These are phyloP conservation scores for Melanerpes formicivorus DNA, from an alignment of 2,113 vertebrate genomes.

Conservation along the genomic window DNA sequence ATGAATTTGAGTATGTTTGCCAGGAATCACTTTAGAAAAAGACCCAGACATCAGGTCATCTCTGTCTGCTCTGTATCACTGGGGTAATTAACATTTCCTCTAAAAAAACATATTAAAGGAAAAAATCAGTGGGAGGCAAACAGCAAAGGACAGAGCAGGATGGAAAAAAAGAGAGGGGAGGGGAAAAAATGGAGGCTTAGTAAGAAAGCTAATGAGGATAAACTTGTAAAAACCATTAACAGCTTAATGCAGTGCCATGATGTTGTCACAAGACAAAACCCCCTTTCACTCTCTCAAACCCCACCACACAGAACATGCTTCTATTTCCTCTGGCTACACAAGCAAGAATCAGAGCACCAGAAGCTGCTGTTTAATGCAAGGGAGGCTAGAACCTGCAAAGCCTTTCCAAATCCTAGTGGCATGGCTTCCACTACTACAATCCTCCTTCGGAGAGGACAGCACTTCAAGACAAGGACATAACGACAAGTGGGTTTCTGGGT, in stretches of 20 bases:
- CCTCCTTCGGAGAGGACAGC: not conserved
- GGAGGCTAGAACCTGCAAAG: not conserved
- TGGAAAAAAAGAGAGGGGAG: not conserved
- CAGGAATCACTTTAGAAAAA: constrained; percentile 63
- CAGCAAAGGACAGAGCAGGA: constrained; percentile 35
- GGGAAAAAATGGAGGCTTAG: not conserved
- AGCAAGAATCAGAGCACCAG: not conserved
- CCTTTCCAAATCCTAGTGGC: not conserved
- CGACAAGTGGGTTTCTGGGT: not conserved
- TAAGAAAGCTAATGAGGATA: constrained; percentile 44
- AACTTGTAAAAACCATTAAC: constrained; percentile 14
- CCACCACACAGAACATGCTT: not conserved
- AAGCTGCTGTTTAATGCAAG: not conserved
- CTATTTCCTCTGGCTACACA: not conserved
- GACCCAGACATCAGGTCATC: constrained; percentile 66
- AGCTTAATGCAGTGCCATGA: not conserved
- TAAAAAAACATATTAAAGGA: not conserved
- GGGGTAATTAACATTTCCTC: constrained; percentile 61
- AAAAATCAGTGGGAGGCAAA: constrained; percentile 55
- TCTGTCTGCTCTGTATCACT: constrained; percentile 64
- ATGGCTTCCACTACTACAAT: not conserved
- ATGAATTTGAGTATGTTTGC: constrained; percentile 63
- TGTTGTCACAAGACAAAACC: constrained; percentile 11
- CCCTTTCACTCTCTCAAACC: not conserved
- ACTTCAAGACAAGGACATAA: not conserved